Percentiles rank a stretch among this genome's conserved stretches.
Evolutionary conservation across 1,140 invertebrate genomes (phyloP).

Genomic region (Drosophila asahinai): DNA sequence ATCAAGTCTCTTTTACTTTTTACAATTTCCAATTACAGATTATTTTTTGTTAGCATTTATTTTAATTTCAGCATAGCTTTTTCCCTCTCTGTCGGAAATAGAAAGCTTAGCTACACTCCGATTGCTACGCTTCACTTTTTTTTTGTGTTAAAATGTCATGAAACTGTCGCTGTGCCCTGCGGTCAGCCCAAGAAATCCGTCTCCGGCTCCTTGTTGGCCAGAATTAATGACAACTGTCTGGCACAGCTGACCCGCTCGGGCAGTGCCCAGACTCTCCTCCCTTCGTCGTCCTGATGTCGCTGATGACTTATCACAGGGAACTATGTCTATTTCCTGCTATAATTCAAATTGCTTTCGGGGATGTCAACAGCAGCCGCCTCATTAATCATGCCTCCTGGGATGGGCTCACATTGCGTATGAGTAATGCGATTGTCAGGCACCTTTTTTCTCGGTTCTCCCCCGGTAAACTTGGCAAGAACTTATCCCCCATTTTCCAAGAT

Average conservation of each 20-base stretch:
- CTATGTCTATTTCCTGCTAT: slow-evolving; percentile 63
- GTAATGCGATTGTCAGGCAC: slow-evolving; percentile 64
- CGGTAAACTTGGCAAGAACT: slow-evolving; percentile 35
- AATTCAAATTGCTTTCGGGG: slow-evolving; percentile 61
- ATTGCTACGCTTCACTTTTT: slow-evolving; percentile 8
- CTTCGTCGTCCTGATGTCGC: slow-evolving; percentile 32
- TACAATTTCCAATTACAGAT: not conserved
- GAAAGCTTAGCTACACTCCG: slow-evolving; percentile 37
- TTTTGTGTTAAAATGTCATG: slow-evolving; percentile 78
- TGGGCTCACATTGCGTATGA: slow-evolving; percentile 64
- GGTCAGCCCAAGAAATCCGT: slow-evolving; percentile 49
- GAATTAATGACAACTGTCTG: slow-evolving; percentile 82
- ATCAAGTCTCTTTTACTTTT: not conserved
- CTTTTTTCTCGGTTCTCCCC: slow-evolving; percentile 8
- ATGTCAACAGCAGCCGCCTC: slow-evolving; percentile 62
- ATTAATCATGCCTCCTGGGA: slow-evolving; percentile 54
- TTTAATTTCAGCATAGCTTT: not conserved
- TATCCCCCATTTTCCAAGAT: slow-evolving; percentile 36
- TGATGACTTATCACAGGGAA: slow-evolving; percentile 78
- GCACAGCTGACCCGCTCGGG: slow-evolving; percentile 63
- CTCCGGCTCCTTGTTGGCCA: slow-evolving; percentile 46
- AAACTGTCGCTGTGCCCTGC: slow-evolving; percentile 62
- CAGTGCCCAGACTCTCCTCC: not conserved
- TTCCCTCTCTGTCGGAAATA: slow-evolving; percentile 20
- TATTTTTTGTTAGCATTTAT: too few species aligned